phyloP scores from a whole-genome alignment of 2,797 vertebrate genomes.

The Psittacula echo region DNA sequence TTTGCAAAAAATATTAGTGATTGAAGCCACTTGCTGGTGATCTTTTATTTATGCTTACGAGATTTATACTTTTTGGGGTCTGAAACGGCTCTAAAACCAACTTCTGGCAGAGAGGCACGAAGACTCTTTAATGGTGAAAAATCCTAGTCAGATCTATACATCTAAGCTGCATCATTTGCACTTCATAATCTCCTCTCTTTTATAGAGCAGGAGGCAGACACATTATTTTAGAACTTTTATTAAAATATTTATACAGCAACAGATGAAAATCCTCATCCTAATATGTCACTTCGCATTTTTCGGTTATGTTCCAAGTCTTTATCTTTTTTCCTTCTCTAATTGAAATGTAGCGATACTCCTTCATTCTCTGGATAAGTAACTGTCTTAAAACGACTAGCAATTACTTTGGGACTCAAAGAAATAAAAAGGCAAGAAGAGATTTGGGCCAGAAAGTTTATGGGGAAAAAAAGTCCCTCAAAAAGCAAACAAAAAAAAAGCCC shows the following conservation, averaged over 20 bases:
- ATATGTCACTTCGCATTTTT: conserved; percentile 60
- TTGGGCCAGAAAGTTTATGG: neutral
- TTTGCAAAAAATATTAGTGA: conserved; percentile 81
- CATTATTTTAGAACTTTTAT: conserved; percentile 71
- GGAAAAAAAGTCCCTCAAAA: neutral
- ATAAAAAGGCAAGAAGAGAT: neutral
- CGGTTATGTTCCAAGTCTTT: conserved; percentile 55
- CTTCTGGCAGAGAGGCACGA: conserved; percentile 43
- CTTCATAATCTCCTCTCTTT: conserved; percentile 40
- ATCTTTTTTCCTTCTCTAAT: conserved; percentile 48
- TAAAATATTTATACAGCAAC: conserved; percentile 71
- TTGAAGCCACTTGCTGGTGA: conserved; percentile 73
- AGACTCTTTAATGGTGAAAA: conserved; percentile 57
- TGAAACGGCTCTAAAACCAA: conserved; percentile 16
- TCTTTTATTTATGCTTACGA: conserved; percentile 78
- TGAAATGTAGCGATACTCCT: conserved; percentile 21
- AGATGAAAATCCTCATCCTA: conserved; percentile 71
- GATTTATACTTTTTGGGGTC: conserved; percentile 67
- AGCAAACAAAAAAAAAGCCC: neutral
- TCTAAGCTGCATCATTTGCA: conserved; percentile 60
- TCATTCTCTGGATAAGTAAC: conserved; percentile 44
- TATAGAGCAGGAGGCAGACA: conserved; percentile 53
- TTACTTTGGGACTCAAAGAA: conserved; percentile 5
- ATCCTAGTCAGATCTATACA: conserved; percentile 33
- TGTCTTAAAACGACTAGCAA: conserved; percentile 15